Base-by-base conservation (phyloP, 2,797 vertebrate species). In the Cuniculus paca region DNA sequence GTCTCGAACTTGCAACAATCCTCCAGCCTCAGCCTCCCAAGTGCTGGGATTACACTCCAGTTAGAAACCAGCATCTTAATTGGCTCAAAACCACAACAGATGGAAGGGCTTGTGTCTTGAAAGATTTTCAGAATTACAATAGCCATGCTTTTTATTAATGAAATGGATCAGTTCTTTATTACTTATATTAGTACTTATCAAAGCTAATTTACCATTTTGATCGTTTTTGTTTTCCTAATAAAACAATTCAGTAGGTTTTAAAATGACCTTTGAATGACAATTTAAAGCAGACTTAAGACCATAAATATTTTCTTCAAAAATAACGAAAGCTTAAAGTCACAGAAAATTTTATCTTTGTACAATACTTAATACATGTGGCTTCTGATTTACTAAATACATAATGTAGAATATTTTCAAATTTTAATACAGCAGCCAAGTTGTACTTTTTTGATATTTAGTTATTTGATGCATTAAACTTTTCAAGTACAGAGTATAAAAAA, bases 381-480 rank as follows among this genome's bases (percentile, higher is more conserved):
- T 84, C 56, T 91, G 65, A 81, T 58, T 14, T 77, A 86, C 61
- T 90, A 94, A 91, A 70, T 36, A 92, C 9, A 28, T 65, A 86
- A 96, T 79, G 50, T 26, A 92, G 11, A 14, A 31, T 94, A 79
- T 72, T 95, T 96, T 84, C 39, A 88, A 93, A 91, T 60, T 93
- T 94, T 91, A 91, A 89, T 65, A 79, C 28, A 95, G 24, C 45
- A 95, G 75, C 48, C n/a, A 95, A 61, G 75, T 54, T 80, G 42
- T 11, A 91, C 72, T 13, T 58, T 85, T 58, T 16, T 63, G 63
- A 74, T n/a, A 92, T 52, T 74, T 31, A 92, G 12, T 58, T 94
- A 95, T 85, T 95, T 26, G 95, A 82, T 88, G 91, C 79, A 90
- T 91, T 52, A 90, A 91, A 95, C 79, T 28, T 92, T 96, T 91